Conservation (phyloP, 2,888 invertebrate genomes). For the Caradrina clavipalpis region DNA sequence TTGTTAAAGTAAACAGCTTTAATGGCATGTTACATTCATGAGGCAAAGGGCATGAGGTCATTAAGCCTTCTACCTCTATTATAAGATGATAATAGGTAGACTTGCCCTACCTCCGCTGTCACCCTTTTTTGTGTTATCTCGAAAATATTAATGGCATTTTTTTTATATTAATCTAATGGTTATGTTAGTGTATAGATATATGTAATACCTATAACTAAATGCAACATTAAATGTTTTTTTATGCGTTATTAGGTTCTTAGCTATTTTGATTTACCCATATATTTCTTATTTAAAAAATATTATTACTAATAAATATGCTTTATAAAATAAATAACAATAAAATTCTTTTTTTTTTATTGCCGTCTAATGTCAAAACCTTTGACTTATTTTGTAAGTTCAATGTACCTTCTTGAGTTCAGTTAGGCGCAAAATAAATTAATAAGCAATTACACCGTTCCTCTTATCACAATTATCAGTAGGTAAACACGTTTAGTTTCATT, state of each 20-base stretch:
- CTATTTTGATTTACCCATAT: not conserved
- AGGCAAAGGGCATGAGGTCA: slow-evolving; percentile 50
- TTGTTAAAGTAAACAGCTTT: slow-evolving; percentile 53
- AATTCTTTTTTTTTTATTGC: not conserved
- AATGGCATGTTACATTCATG: slow-evolving; percentile 40
- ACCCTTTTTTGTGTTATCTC: slow-evolving; percentile 1
- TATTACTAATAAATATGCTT: not conserved
- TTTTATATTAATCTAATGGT: too few species aligned
- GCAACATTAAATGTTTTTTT: not conserved
- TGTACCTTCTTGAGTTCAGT: too few species aligned
- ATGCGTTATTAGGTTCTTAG: not conserved
- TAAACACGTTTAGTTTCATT: slow-evolving; percentile 3
- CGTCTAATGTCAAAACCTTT: not conserved
- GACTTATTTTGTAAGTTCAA: not conserved
- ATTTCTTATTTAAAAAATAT: not conserved
- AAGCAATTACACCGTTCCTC: not conserved
- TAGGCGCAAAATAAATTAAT: not conserved
- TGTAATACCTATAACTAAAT: not conserved
- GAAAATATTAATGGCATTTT: too few species aligned
- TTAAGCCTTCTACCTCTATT: slow-evolving; percentile 16
- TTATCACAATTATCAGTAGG: slow-evolving; percentile 33
- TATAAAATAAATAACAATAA: not conserved
- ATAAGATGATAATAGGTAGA: slow-evolving; percentile 17
- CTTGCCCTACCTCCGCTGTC: not conserved
- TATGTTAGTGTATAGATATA: too few species aligned